phyloP scores from a whole-genome alignment of 1,140 invertebrate genomes.

The Mactra quadrangularis region DNA sequence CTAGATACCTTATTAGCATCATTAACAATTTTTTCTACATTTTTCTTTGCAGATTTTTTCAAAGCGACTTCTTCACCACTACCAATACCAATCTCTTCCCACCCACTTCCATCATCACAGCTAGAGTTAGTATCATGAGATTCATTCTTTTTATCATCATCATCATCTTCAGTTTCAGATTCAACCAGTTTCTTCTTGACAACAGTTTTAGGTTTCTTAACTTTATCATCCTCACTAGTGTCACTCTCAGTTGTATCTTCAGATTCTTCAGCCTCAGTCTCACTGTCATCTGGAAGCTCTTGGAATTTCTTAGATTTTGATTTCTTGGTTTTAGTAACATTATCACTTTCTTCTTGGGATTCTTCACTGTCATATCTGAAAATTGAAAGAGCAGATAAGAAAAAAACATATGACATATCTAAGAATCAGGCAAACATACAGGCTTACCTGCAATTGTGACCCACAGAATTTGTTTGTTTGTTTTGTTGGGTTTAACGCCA shows the following conservation, averaged over 20 bases:
- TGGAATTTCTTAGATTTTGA: slow-evolving; percentile 41
- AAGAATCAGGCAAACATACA: background rate
- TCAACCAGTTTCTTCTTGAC: slow-evolving; percentile 64
- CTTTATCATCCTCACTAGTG: slow-evolving; percentile 42
- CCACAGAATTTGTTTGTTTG: too few relatives aligned
- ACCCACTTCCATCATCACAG: slow-evolving; percentile 33
- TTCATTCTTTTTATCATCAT: slow-evolving; percentile 37
- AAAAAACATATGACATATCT: background rate
- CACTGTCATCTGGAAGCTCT: slow-evolving; percentile 41
- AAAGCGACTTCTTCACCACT: slow-evolving; percentile 17
- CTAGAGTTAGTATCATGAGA: slow-evolving; percentile 8
- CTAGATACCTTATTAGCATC: background rate
- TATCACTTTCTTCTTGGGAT: slow-evolving; percentile 40
- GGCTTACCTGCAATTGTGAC: background rate
- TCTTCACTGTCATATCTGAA: slow-evolving; percentile 46
- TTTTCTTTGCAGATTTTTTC: background rate
- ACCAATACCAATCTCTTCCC: slow-evolving; percentile 40
- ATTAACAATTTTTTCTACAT: slow-evolving; percentile 23
- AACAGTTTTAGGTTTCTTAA: slow-evolving; percentile 46
- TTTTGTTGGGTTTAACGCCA: too few relatives aligned
- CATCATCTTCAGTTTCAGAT: slow-evolving; percentile 57
- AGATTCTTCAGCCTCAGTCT: slow-evolving; percentile 52
- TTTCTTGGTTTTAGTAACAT: slow-evolving; percentile 28
- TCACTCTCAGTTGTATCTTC: slow-evolving; percentile 45
- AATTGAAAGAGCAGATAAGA: background rate